phyloP scores from a whole-genome alignment of 2,797 vertebrate species.

The Tapera naevia region DNA sequence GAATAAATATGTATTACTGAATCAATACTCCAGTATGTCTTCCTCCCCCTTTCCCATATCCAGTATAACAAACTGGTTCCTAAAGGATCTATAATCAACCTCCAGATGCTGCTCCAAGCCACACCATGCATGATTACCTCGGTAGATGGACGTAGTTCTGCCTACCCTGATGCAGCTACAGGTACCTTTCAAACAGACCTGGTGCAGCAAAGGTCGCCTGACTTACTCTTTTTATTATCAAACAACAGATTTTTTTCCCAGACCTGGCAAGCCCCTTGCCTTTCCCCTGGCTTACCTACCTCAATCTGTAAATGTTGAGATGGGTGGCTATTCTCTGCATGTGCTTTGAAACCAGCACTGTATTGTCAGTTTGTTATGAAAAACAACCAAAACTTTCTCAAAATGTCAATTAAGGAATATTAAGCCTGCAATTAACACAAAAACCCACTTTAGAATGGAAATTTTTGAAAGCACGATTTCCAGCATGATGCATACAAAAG shows the following conservation, averaged over 20 bases:
- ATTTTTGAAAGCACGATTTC: background rate
- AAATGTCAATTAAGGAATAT: background rate
- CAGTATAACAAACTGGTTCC: background rate
- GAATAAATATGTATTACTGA: background rate
- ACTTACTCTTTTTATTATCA: background rate
- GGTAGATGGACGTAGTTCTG: background rate
- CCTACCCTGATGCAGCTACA: background rate
- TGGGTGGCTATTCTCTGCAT: background rate
- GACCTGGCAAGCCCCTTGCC: background rate
- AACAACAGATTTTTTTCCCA: background rate
- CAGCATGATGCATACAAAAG: background rate
- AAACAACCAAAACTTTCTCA: background rate
- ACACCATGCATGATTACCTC: background rate
- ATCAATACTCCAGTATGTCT: background rate
- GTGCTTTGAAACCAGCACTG: background rate
- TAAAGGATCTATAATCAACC: background rate
- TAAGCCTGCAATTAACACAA: background rate
- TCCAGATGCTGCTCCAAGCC: background rate
- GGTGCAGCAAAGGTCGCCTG: background rate
- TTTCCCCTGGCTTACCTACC: background rate
- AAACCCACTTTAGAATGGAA: background rate
- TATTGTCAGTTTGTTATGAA: background rate
- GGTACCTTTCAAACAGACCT: background rate
- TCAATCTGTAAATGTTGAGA: fast-evolving
- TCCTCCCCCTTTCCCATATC: background rate